Base-by-base conservation (phyloP, 2,797 vertebrate species). In the Corythornis leucogaster region DNA sequence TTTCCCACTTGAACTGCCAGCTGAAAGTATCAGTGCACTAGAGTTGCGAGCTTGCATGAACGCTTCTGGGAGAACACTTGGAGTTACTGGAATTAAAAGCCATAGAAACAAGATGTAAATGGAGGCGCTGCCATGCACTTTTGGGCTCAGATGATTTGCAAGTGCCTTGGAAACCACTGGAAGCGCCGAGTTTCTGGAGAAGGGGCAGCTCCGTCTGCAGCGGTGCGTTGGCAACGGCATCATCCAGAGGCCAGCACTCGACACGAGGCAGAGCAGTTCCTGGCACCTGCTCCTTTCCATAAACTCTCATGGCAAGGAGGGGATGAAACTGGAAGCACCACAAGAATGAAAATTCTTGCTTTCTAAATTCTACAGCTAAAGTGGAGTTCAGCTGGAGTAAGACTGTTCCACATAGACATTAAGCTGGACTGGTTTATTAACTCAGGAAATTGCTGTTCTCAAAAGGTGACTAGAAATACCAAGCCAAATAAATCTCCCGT, bases 21-120 rank as follows among this genome's bases (percentile, higher is more conserved):
- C 22, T 59, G 26, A 21, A 64, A 51, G 24, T 20, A 50, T 8
- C 17, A 20, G 13, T 16, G n/a, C 0, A 0, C 21, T 30, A 4
- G 11, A 81, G 40, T 2, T 7, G 6, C 64, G 19, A 63, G 57
- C 35, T 51, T 64, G 15, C 35, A 46, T 0, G 2, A 76, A 46
- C 6, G 4, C 9, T 54, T 80, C 42, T 31, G 20, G 15, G 20
- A 82, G 6, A 77, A 67, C 0, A 2, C 25, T 43, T 64, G 15
- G 25, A 77, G 6, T 31, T 19, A 31, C 7, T 13, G 45, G 48
- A 42, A 43, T 55, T 25, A 42, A 17, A 70, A 25, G 35, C 67
- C 20, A 70, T 7, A n/a, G 20, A 54, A 70, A 40, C 16, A n/a
- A 70, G 35, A 7, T 24, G 11, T 14, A 67, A 84, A 43, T 30